Conservation (phyloP, 1,140 invertebrate species). For the Pantala flavescens region DNA sequence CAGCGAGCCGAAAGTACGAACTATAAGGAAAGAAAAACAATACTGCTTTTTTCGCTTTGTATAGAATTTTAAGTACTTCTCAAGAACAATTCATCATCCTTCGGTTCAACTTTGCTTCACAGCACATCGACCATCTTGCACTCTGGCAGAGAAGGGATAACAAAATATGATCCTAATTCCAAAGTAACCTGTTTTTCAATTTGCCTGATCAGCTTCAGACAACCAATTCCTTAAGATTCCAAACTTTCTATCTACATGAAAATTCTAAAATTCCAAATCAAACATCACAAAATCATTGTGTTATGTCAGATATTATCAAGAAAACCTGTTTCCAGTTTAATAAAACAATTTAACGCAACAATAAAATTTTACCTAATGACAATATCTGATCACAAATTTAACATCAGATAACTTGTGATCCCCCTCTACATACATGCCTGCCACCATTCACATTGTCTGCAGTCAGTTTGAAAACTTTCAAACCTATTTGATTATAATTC, state of each 20-base stretch:
- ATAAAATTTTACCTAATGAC: neutral
- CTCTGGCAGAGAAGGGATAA: neutral
- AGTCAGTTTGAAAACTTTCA: conserved; percentile 8
- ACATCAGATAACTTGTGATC: neutral
- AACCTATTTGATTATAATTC: neutral
- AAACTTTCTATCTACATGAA: neutral
- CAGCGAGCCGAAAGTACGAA: conserved; percentile 18
- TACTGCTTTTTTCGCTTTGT: neutral
- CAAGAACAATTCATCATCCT: neutral
- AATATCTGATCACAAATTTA: neutral
- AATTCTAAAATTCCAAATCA: neutral
- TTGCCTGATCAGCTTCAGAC: neutral
- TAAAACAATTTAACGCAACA: neutral
- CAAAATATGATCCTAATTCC: neutral
- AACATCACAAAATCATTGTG: neutral
- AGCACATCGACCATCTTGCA: conserved; percentile 7
- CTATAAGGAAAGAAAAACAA: neutral
- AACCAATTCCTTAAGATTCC: neutral
- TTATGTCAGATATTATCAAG: neutral
- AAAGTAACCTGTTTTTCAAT: neutral
- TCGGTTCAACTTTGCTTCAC: conserved; percentile 1
- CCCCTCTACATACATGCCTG: conserved; percentile 11
- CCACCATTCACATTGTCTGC: conserved; percentile 29
- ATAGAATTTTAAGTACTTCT: neutral
- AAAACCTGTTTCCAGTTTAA: neutral